Conservation (phyloP, 2,113 vertebrate genomes). For the Neopipo cinnamomea region DNA sequence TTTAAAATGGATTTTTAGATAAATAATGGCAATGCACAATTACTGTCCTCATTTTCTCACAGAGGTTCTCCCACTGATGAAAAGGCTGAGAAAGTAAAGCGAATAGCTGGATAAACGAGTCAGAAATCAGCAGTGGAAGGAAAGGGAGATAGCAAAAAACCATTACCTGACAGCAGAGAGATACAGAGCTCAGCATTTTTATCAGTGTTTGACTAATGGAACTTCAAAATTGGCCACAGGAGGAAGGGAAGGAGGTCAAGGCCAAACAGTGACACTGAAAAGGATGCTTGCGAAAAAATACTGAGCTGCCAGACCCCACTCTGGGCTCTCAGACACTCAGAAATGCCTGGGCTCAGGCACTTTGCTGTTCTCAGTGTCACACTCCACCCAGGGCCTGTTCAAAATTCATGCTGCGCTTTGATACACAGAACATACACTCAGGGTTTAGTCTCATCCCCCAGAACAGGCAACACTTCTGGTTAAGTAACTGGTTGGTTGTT, state of each 20-base stretch:
- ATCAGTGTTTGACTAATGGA: slow-evolving; percentile 13
- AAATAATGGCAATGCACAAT: background rate
- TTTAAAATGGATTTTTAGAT: background rate
- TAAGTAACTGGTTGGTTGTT: background rate
- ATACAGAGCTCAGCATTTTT: slow-evolving; percentile 8
- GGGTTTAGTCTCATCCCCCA: background rate
- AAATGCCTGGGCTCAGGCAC: background rate
- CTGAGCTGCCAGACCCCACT: background rate
- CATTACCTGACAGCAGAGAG: slow-evolving; percentile 23
- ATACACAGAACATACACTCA: fast-evolving
- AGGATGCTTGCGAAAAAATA: background rate
- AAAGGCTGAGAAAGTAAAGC: background rate
- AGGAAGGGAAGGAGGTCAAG: background rate
- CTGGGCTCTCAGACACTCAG: background rate
- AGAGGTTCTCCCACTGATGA: background rate
- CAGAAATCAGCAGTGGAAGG: slow-evolving; percentile 11
- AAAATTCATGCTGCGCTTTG: fast-evolving
- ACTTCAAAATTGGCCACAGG: background rate
- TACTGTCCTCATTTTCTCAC: background rate
- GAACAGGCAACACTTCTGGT: fast-evolving
- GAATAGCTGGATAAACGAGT: background rate
- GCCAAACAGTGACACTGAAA: background rate
- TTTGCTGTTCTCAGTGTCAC: background rate
- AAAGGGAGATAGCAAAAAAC: slow-evolving; percentile 3
- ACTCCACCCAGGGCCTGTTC: background rate